phyloP scores from a whole-genome alignment of 2,888 invertebrate genomes.

The Aporophyla nigra region DNA sequence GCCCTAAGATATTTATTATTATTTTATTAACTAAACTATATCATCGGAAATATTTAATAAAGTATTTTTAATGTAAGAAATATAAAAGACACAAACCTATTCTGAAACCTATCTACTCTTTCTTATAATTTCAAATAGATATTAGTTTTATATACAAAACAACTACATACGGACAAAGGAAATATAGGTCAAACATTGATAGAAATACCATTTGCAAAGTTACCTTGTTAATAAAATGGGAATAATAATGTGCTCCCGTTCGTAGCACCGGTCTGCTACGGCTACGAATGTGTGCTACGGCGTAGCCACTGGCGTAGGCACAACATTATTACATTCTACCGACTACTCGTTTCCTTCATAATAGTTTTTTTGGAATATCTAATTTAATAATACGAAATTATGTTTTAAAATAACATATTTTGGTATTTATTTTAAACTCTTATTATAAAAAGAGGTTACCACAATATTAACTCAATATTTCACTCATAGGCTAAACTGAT shows the following conservation, averaged over 20 bases:
- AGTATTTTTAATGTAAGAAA: not conserved
- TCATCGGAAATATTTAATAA: not conserved
- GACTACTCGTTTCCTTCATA: not conserved
- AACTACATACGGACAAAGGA: not conserved
- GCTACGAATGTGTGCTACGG: constrained; percentile 45
- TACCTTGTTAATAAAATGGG: not conserved
- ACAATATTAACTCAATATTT: not conserved
- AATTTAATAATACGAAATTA: not conserved
- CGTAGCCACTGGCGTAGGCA: constrained; percentile 42
- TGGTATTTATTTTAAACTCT: too few species aligned
- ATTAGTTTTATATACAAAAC: not conserved
- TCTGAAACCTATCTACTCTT: not conserved
- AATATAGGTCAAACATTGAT: constrained; percentile 8
- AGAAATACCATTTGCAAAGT: not conserved
- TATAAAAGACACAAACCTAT: not conserved
- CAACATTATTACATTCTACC: not conserved
- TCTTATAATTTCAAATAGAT: not conserved
- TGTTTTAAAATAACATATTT: not conserved
- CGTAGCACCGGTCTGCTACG: constrained; percentile 36
- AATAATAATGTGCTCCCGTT: constrained; percentile 1
- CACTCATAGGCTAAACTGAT: not conserved
- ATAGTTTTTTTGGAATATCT: not conserved
- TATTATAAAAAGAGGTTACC: too few species aligned
- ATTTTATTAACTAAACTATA: not conserved
- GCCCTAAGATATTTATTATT: too few species aligned